Base-by-base conservation (phyloP, 2,113 vertebrate species). In the Heterotis niloticus region DNA sequence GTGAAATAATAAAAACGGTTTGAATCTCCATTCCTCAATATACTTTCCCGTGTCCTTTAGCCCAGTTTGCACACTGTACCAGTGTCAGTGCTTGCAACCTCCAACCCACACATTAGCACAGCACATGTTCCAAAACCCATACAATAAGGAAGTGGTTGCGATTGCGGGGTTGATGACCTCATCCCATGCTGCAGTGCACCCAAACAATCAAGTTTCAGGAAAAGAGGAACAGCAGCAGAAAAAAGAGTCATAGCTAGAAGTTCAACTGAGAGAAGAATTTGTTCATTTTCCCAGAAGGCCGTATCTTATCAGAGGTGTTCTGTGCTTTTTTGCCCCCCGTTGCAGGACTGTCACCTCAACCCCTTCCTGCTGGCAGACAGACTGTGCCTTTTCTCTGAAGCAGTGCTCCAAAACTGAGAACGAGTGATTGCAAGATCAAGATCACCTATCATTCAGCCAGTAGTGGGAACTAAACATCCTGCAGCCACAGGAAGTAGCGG, bases 281-380 rank as follows among this genome's bases (percentile, higher is more conserved):
- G 10, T 56, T 76, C 14, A 20, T 20, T 24, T 66, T 77, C 23
- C 66, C 11, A 24, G 34, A 77, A 11, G 24, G 5, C 64, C 44
- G 14, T 23, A 44, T 44, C 34, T 44, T 44, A 56, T 2, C 51
- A n/a, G 5, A 62, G 60, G n/a, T 56, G 1, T 13, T 72, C 70
- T 72, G 70, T 44, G 34, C 34, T 10, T 56, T 62, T 14, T 78
- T 51, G 13, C 65, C 24, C 68, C 24, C 64, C 34, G 10, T 69
- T 78, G 77, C 78, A 92, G 91, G 80, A 60, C 68, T 89, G 89
- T 82, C 87, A 86, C 79, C 88, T 92, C 64, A 87, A 78, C 75
- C 91, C 91, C 0, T 92, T 92, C 65, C 78, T 81, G 26, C 57
- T 92, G 83, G 88, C 89, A 9, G 88, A 89, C 74, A 88, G 69